These are phyloP conservation scores for Dione vanillae DNA, from an alignment of 2,888 invertebrate genomes.

Conservation along the genomic window DNA sequence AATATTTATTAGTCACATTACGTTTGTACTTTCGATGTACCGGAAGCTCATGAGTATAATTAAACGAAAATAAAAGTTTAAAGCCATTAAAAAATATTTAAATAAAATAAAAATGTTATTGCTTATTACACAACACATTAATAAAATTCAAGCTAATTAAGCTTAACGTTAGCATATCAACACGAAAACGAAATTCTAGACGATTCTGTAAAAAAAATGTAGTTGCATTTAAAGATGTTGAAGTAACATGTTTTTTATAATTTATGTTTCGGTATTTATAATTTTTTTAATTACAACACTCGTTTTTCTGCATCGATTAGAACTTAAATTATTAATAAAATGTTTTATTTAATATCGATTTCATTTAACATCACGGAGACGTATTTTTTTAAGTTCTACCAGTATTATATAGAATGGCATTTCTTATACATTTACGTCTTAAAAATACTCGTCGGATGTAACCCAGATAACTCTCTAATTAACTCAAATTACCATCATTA, in stretches of 20 bases:
- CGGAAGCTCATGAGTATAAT: neutral
- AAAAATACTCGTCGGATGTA: slow-evolving; percentile 20
- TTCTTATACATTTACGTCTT: slow-evolving; percentile 19
- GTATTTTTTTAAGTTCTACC: neutral
- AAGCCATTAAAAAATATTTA: too few relatives aligned
- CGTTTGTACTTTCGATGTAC: neutral
- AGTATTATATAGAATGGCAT: neutral
- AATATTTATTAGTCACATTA: neutral
- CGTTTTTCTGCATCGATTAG: neutral
- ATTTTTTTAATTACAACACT: neutral
- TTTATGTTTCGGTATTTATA: too few relatives aligned
- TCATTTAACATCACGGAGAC: too few relatives aligned
- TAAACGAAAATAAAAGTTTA: too few relatives aligned
- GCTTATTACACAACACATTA: too few relatives aligned
- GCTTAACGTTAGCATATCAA: neutral
- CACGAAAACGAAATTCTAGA: neutral
- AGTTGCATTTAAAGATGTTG: too few relatives aligned
- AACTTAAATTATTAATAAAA: neutral
- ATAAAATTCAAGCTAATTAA: too few relatives aligned
- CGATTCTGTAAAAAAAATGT: neutral
- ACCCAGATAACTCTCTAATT: slow-evolving; percentile 31
- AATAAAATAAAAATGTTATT: too few relatives aligned
- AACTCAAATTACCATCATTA: slow-evolving; percentile 31
- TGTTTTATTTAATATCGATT: too few relatives aligned
- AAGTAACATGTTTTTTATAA: too few relatives aligned